Evolutionary conservation across 1,140 invertebrate species (phyloP).

Genomic region (Bombus pyrosoma): DNA sequence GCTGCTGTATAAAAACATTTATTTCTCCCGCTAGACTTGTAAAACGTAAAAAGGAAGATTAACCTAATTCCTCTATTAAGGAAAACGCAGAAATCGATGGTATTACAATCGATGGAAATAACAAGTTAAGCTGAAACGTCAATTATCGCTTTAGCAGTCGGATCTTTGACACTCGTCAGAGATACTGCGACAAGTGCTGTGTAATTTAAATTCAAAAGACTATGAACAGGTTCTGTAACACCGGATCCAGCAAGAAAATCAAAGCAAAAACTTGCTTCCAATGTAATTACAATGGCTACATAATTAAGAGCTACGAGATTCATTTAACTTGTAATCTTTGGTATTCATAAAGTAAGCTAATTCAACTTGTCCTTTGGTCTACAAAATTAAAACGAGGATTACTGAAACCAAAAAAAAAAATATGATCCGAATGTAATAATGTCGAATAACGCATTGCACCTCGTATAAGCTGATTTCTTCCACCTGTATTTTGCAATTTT

Average conservation of each 20-base stretch:
- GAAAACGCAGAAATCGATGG: neutral
- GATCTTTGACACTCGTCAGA: neutral
- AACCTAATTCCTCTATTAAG: neutral
- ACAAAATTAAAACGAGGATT: neutral
- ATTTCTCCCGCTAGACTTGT: neutral
- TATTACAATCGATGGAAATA: neutral
- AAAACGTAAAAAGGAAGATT: neutral
- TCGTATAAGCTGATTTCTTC: neutral
- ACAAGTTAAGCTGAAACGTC: neutral
- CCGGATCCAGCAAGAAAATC: conserved; percentile 6
- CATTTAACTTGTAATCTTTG: conserved; percentile 19
- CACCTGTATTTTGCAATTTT: neutral
- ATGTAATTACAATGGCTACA: conserved; percentile 10
- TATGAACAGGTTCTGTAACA: neutral
- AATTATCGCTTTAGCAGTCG: conserved; percentile 3
- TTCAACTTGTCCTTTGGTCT: conserved; percentile 11
- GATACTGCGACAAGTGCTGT: neutral
- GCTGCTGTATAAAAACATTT: neutral
- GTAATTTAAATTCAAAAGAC: conserved; percentile 4
- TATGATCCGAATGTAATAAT: neutral
- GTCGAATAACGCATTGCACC: neutral
- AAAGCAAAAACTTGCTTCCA: conserved; percentile 4
- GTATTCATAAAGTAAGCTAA: conserved; percentile 26
- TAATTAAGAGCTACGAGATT: conserved; percentile 8
- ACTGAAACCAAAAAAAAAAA: neutral